Conservation (phyloP, 2,113 vertebrate genomes). For the Petrocephalus microphthalmus region DNA sequence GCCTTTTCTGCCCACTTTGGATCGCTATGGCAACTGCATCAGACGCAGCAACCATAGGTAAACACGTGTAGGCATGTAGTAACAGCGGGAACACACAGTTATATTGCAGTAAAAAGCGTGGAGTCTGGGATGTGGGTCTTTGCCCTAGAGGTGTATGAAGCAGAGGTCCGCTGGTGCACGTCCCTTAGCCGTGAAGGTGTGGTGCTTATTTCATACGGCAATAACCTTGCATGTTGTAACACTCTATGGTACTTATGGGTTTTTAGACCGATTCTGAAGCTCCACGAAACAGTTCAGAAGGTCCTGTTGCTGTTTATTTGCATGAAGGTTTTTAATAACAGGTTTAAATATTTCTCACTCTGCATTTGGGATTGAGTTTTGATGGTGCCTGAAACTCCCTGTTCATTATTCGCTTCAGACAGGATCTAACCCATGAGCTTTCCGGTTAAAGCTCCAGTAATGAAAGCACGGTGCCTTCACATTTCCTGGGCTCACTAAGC, state of each 20-base stretch:
- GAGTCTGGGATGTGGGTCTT: neutral
- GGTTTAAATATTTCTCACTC: neutral
- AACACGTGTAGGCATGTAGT: neutral
- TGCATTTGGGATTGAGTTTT: neutral
- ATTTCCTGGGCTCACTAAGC: neutral
- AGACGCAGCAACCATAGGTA: neutral
- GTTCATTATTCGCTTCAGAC: neutral
- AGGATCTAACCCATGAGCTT: neutral
- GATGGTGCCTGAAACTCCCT: neutral
- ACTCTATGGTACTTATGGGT: neutral
- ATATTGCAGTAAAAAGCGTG: neutral
- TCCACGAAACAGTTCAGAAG: neutral
- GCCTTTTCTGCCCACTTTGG: neutral
- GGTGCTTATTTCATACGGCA: neutral
- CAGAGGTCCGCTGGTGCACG: neutral
- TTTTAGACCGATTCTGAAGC: neutral
- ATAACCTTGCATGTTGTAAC: too few relatives aligned
- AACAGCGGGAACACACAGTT: neutral
- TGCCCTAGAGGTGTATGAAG: neutral
- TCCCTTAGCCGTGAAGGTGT: neutral
- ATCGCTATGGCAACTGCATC: neutral
- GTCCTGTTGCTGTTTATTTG: neutral
- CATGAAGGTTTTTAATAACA: neutral
- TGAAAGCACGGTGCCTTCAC: constrained; percentile 7
- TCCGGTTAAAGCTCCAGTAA: neutral